Percentiles rank a stretch among this genome's conserved stretches.
Conservation (phyloP, 2,113 vertebrate species). For the Chaetura pelagica region DNA sequence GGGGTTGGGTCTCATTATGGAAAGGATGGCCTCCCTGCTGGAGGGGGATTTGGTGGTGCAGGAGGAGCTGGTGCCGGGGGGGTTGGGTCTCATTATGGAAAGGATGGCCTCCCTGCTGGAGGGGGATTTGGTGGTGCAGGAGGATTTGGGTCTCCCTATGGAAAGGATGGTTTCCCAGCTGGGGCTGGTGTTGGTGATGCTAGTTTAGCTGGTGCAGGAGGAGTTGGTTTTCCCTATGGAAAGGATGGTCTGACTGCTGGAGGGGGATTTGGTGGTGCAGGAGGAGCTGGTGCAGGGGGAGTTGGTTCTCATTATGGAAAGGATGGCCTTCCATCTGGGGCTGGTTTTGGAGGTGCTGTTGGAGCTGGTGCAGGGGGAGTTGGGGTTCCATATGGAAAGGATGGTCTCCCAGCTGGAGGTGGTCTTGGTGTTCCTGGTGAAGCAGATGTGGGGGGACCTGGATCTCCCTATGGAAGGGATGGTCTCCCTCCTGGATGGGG, state of each 20-base stretch:
- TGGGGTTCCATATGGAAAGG: rapidly evolving
- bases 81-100: neutral
- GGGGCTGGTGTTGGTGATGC: neutral
- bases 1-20: rapidly evolving
- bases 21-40: neutral
- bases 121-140: neutral
- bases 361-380: rapidly evolving
- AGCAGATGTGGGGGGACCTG: neutral
- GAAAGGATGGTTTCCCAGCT: neutral
- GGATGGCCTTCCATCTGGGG: neutral
- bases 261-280: neutral
- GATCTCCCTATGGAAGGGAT: neutral
- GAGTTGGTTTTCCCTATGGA: rapidly evolving
- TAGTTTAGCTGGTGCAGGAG: rapidly evolving
- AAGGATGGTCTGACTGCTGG: neutral
- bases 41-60: neutral
- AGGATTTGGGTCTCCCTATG: rapidly evolving
- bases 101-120: neutral
- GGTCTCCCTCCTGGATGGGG: neutral
- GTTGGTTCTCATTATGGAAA: rapidly evolving
- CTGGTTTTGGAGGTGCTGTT: neutral
- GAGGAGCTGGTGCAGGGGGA: neutral
- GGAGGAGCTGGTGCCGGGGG: rapidly evolving
- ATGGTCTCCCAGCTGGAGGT: rapidly evolving
- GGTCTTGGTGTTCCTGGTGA: neutral